These are phyloP conservation scores for Prosopocoilus inquinatus DNA, from an alignment of 2,888 invertebrate genomes.

Conservation along the genomic window DNA sequence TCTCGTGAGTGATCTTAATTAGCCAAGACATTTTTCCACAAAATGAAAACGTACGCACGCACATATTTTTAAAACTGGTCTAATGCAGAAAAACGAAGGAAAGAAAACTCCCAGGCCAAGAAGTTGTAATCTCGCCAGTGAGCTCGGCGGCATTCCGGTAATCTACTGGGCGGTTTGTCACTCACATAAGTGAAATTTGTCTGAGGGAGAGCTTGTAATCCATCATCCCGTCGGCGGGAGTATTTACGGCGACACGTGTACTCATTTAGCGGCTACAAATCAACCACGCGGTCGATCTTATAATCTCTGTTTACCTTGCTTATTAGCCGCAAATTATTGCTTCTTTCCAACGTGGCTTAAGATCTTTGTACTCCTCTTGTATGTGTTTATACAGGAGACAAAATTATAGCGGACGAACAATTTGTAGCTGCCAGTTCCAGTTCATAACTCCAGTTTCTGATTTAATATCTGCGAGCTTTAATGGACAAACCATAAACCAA, in stretches of 20 bases:
- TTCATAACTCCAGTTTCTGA: no score
- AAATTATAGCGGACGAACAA: not conserved
- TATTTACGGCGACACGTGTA: constrained; percentile 37
- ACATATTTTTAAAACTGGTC: no score
- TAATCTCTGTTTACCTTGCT: constrained; percentile 36
- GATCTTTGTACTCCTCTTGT: not conserved
- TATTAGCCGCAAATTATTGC: constrained; percentile 33
- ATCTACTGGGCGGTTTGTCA: constrained; percentile 2
- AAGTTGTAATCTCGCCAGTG: no score
- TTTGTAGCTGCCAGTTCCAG: no score
- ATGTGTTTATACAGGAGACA: not conserved
- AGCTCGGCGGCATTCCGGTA: not conserved
- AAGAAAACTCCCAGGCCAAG: no score
- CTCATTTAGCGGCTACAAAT: constrained; percentile 37
- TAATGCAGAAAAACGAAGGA: no score
- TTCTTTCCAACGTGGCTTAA: not conserved
- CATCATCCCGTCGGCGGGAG: constrained; percentile 27
- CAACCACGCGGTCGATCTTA: constrained; percentile 29
- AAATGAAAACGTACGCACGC: no score
- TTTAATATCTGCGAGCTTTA: no score
- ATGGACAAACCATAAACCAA: no score
- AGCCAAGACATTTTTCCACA: no score
- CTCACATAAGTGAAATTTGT: constrained; percentile 27
- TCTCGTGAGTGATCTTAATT: no score
- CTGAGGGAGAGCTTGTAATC: constrained; percentile 38